Conservation (phyloP, 2,888 invertebrate genomes). For the Standfussiana lucernea region DNA sequence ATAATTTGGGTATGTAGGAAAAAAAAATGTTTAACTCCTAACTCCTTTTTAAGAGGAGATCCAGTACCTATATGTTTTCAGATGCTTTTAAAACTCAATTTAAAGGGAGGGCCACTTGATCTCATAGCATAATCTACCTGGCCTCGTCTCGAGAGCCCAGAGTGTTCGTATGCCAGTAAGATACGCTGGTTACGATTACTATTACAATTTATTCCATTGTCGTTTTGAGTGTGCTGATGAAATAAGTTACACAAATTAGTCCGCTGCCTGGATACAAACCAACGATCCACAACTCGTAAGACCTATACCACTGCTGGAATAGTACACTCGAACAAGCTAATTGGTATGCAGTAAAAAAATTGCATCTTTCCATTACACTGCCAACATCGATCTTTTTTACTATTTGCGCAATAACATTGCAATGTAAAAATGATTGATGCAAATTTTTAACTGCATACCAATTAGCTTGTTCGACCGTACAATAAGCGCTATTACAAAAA, state of each 20-base stretch:
- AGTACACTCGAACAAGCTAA: no score
- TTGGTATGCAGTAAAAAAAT: no score
- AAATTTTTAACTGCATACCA: no score
- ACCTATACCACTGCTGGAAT: no score
- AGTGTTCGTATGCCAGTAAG: no score
- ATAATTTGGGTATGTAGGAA: not conserved
- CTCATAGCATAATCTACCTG: not conserved
- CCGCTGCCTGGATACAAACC: not conserved
- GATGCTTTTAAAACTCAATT: not conserved
- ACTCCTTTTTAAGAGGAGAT: not conserved
- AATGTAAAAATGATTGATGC: no score
- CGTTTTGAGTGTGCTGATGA: not conserved
- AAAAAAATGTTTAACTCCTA: not conserved
- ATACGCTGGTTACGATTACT: not conserved
- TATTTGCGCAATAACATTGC: no score
- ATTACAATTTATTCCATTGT: not conserved
- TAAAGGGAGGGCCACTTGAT: not conserved
- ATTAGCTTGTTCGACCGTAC: no score
- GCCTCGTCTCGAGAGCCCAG: no score
- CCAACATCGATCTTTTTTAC: no score
- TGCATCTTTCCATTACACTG: no score
- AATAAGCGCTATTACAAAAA: no score
- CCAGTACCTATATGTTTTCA: not conserved
- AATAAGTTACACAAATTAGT: not conserved
- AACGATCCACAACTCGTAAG: not conserved